Conservation (phyloP, 1,140 invertebrate genomes). For the Drosophila albomicans region DNA sequence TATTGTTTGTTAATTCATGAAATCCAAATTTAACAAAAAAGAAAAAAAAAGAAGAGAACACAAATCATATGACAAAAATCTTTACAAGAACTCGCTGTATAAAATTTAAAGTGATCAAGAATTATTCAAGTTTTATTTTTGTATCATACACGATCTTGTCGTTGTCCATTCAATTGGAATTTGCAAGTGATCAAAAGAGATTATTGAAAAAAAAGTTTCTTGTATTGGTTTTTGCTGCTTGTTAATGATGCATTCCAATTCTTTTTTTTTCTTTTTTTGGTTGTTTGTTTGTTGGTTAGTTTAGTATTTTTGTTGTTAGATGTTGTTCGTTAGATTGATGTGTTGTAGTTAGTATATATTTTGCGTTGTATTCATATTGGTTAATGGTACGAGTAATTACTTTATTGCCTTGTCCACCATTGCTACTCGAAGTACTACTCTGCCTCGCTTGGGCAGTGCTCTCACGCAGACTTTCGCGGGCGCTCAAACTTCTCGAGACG, state of each 20-base stretch:
- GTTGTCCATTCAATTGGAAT: constrained; percentile 25
- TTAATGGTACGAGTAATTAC: constrained; percentile 82
- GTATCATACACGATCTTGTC: background rate
- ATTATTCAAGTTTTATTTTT: background rate
- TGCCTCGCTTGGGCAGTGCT: constrained; percentile 85
- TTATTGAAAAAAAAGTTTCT: constrained; percentile 1
- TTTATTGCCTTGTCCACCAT: constrained; percentile 88
- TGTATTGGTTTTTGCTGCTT: constrained; percentile 34
- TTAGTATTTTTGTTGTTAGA: constrained; percentile 9
- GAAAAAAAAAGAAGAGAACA: background rate
- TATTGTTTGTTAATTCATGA: constrained; percentile 8
- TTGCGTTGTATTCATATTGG: constrained; percentile 29
- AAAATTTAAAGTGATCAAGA: background rate
- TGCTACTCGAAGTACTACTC: constrained; percentile 86
- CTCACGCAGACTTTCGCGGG: constrained; percentile 87
- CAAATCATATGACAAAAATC: constrained; percentile 43
- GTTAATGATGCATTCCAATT: constrained; percentile 24
- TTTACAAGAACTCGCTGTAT: constrained; percentile 22
- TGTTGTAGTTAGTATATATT: constrained; percentile 21
- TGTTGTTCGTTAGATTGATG: constrained; percentile 9
- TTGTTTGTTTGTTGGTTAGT: background rate
- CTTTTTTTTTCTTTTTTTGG: background rate
- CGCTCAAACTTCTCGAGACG: constrained; percentile 89
- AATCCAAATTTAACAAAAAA: background rate
- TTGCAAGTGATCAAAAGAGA: constrained; percentile 15